phyloP scores from a whole-genome alignment of 2,888 invertebrate species.

The Dioctria rufipes region DNA sequence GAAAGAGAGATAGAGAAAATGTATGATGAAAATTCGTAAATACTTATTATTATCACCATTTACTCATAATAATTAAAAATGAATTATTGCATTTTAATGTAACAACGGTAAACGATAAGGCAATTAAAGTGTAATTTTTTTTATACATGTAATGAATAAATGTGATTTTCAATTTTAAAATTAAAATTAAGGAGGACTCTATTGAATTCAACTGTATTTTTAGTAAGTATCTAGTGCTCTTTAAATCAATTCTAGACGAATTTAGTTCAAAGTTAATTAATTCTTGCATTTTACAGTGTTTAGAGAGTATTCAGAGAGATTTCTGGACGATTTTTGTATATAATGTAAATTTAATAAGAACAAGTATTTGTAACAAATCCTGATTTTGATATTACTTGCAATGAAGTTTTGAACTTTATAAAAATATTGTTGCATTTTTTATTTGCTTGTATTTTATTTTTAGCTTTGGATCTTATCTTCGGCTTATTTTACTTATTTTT shows the following conservation, averaged over 20 bases:
- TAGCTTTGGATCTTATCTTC: neutral
- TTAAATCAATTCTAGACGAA: constrained; percentile 48
- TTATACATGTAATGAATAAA: constrained; percentile 56
- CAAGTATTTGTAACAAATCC: constrained; percentile 24
- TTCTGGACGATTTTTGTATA: constrained; percentile 23
- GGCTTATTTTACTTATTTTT: neutral
- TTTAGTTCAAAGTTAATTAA: constrained; percentile 39
- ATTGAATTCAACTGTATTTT: constrained; percentile 43
- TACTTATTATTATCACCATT: constrained; percentile 36
- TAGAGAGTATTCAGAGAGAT: constrained; percentile 17
- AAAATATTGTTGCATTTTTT: neutral
- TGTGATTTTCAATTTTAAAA: constrained; percentile 53
- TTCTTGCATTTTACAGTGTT: neutral
- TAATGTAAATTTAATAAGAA: constrained; percentile 33
- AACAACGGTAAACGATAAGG: constrained; percentile 29
- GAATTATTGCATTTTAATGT: constrained; percentile 38
- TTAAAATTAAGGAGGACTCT: constrained; percentile 21
- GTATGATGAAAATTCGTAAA: constrained; percentile 21
- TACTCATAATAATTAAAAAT: constrained; percentile 34
- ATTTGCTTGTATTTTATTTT: neutral
- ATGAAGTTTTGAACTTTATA: constrained; percentile 34
- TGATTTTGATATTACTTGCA: constrained; percentile 41
- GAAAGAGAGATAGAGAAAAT: constrained; percentile 10
- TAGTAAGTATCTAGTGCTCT: constrained; percentile 37
- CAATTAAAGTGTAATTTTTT: constrained; percentile 51